A percentile compares a stretch with the other conserved stretches of the same genome.
Evolutionary conservation across 2,113 vertebrate species (phyloP).

Genomic region (Symphodus melops): DNA sequence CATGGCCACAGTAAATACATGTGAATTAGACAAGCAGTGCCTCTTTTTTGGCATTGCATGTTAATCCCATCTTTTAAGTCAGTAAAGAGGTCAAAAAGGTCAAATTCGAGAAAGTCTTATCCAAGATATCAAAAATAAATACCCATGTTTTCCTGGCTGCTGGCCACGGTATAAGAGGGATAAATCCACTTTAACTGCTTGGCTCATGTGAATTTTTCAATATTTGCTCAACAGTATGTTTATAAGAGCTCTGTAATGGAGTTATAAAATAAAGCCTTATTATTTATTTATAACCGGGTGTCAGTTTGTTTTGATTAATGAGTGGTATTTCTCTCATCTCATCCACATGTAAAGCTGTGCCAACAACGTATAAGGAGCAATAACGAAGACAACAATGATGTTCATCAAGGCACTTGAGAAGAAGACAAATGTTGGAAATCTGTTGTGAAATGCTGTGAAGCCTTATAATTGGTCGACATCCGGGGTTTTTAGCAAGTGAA

Average conservation of each 20-base stretch:
- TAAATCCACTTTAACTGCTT: slow-evolving; percentile 20
- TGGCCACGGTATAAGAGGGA: slow-evolving; percentile 16
- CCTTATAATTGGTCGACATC: too few relatives aligned
- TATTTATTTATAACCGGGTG: slow-evolving; percentile 49
- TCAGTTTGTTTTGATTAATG: neutral
- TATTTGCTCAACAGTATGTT: slow-evolving; percentile 15
- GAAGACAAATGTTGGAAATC: neutral
- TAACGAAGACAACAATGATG: neutral
- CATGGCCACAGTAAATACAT: neutral
- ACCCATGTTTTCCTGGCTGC: neutral
- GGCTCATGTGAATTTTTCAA: slow-evolving; percentile 21
- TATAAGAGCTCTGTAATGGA: slow-evolving; percentile 38
- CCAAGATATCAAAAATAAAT: slow-evolving; percentile 8
- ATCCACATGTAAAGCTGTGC: neutral
- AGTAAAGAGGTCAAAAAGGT: neutral
- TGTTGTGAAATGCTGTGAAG: neutral
- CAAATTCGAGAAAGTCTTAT: neutral
- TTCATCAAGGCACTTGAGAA: neutral
- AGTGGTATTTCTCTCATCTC: neutral
- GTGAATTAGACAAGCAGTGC: neutral
- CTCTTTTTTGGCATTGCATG: too few relatives aligned
- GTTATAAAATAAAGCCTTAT: slow-evolving; percentile 46
- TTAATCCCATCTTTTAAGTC: too few relatives aligned
- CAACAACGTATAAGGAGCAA: neutral
- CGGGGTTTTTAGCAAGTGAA: too few relatives aligned